A percentile compares a stretch with the other conserved stretches of the same genome.
phyloP scores from a whole-genome alignment of 2,888 invertebrate species.

The Orthosia incerta region DNA sequence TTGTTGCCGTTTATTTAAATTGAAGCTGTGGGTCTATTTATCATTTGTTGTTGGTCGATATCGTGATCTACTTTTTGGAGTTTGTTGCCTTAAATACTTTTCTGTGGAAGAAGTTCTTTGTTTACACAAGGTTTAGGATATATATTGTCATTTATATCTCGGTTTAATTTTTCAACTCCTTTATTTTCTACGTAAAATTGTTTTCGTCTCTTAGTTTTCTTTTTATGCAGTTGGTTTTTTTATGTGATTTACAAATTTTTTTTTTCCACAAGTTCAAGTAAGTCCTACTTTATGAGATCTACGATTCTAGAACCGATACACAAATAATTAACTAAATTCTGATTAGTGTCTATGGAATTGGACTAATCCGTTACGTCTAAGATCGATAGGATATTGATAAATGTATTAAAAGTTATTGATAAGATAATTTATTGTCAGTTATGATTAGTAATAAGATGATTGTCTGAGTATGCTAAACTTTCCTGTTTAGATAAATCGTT shows the following conservation, averaged over 20 bases:
- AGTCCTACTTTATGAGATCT: too few species aligned
- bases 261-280: too few species aligned
- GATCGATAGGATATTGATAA: slow-evolving; percentile 6
- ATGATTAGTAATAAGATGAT: not conserved
- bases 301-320: too few species aligned
- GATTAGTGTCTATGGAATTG: not conserved
- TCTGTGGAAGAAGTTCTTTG: too few species aligned
- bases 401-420: slow-evolving; percentile 21
- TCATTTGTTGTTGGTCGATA: slow-evolving; percentile 2
- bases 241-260: too few species aligned
- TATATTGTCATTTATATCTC: too few species aligned
- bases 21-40: not conserved
- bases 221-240: too few species aligned
- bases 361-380: not conserved
- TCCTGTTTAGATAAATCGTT: not conserved
- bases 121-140: too few species aligned
- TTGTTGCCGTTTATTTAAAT: slow-evolving; percentile 9
- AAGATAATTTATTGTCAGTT: slow-evolving; percentile 1
- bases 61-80: not conserved
- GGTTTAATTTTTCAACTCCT: too few species aligned
- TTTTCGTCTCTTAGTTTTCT: too few species aligned
- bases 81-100: too few species aligned
- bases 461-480: not conserved
- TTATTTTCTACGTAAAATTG: not conserved
- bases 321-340: too few species aligned